phyloP scores from a whole-genome alignment of 2,888 invertebrate genomes.

The Coecobrya sp. region DNA sequence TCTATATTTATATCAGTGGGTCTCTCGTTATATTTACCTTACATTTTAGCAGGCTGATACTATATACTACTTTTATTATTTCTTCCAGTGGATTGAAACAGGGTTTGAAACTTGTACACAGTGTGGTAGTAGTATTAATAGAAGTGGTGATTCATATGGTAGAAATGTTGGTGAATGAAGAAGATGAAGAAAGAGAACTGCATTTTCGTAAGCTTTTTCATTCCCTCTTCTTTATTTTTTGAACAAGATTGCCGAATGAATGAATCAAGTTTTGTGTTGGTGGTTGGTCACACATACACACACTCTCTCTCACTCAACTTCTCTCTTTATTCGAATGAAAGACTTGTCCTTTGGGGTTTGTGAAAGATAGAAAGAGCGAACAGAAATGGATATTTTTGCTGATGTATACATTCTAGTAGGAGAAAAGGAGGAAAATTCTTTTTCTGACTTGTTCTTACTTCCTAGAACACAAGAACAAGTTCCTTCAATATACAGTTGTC shows the following conservation, averaged over 20 bases:
- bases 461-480: conserved; percentile 36
- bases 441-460: conserved; percentile 20
- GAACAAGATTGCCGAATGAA: conserved; percentile 50
- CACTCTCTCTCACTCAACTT: conserved; percentile 22
- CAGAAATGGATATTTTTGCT: conserved; percentile 72
- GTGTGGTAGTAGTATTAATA: conserved; percentile 38
- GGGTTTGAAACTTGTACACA: conserved; percentile 18
- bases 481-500: background rate
- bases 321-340: conserved; percentile 71
- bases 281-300: conserved; percentile 53
- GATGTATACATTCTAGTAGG: conserved; percentile 47
- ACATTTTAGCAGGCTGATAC: background rate
- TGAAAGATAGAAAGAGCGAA: conserved; percentile 37
- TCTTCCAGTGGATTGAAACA: conserved; percentile 69
- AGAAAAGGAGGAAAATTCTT: conserved; percentile 33
- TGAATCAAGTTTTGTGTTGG: conserved; percentile 58
- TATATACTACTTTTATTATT: conserved; percentile 35
- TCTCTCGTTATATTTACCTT: background rate
- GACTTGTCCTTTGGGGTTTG: conserved; percentile 74
- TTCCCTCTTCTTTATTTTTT: conserved; percentile 38
- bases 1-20: conserved; percentile 10
- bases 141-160: background rate
- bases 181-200: background rate
- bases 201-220: conserved; percentile 40
- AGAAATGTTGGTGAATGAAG: conserved; percentile 28